Base-by-base conservation (phyloP, 2,797 vertebrate species). In the Petrocephalus schoutedeni region DNA sequence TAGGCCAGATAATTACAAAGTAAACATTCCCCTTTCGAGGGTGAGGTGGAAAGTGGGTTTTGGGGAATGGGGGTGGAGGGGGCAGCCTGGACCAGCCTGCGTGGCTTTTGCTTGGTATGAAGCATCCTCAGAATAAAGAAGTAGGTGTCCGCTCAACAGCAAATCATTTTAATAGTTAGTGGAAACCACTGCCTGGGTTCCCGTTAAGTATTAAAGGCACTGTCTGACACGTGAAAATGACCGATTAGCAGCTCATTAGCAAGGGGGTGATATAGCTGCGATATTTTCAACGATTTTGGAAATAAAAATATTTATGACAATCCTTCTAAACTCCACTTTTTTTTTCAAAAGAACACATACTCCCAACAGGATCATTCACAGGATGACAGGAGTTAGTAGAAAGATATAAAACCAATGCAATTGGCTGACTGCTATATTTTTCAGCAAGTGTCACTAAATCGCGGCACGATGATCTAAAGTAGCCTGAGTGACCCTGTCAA, bases 1-100 rank as follows among this genome's bases (percentile, higher is more conserved):
- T 88, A 58, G 57, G 92, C 93, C 93, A 93, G 90, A 94, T 92
- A 89, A 93, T 92, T 93, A 92, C 87, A 88, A 92, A 91, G 91
- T 94, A 93, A 94, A 93, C 91, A 93, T 94, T 93, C 91, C 92
- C 93, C 93, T 91, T 91, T 91, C 90, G 21, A 56, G 89, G 80
- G 45, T n/a, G 41, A 23, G 58, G 14, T 85, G 51, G 59, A 92
- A 89, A 91, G 93, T 92, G 90, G 87, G 86, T 89, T 71, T 71
- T 87, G 86, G 90, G 94, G 94, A 94, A 4, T 86, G 2, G 21
- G 2, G 84, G 7, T n/a, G 14, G 21, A 36, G 28, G 23, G 91
- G 94, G 93, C 93, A 92, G 93, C 93, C 93, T 92, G 92, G 90
- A 84, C 53, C 91, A 89, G 91, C 67, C 89, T 58, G 91, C 89